Base-by-base conservation (phyloP, 2,888 invertebrate species). In the Sphecodes monilicornis region DNA sequence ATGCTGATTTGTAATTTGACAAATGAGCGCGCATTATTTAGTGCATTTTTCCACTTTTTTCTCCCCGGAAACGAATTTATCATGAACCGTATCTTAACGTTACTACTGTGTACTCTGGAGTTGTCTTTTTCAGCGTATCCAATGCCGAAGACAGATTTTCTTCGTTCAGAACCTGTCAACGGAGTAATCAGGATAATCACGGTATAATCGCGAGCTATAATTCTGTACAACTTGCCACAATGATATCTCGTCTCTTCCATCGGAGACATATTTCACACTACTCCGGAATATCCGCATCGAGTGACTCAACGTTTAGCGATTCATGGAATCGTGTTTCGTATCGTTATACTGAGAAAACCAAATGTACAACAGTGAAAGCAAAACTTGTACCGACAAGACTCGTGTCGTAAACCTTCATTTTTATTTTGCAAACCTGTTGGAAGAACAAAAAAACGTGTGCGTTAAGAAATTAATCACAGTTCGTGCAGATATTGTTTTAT, bases 221-320 rank as follows among this genome's bases (percentile, higher is more conserved):
- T 68, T 57, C 29, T 13, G n/a, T 16, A 18, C 11, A 43, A 16
- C 18, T 43, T 32, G 18, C 5, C 13, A 18, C 8, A 43, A 22
- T 29, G 22, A 64, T 36, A 8, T 66, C 11, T 54, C 11, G 8
- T 57, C 3, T 5, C 6, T n/a, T 10, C 13, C 68, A n/a, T 10
- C 50, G 60, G 39, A 46, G 60, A 64, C 69, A 32, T 50, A 16
- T 70, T n/a, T 16, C 22, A 36, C 71, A 13, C 5, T n/a, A 39
- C 32, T n/a, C 54, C 64, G 22, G 46, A 54, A 39, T 32, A 41
- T 79, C 73, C 6, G 39, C 32, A 64, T 18, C 32, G 3, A 6
- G 10, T 75, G 80, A 82, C 36, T 82, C 74, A 68, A 64, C 41
- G 26, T 13, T 41, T 13, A 0, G 39, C 70, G 70, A 79, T 79